A percentile compares a stretch with the other conserved stretches of the same genome.
These are phyloP conservation scores for Cheumatopsyche charites DNA, from an alignment of 1,140 invertebrate species.

Conservation along the genomic window DNA sequence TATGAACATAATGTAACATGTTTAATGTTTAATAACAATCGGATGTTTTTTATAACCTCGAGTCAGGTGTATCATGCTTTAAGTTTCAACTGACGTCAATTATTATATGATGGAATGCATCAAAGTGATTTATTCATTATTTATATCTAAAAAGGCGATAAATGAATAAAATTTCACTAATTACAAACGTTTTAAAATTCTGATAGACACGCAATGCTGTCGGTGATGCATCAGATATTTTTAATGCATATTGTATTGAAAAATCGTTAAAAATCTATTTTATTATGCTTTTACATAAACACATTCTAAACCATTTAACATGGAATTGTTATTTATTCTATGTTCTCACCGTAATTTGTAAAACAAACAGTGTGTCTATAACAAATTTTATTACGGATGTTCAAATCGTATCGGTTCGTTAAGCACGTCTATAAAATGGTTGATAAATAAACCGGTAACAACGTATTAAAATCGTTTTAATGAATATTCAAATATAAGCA, in stretches of 20 bases:
- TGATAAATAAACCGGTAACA: not conserved
- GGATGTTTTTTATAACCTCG: too few relatives aligned
- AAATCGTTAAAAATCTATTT: too few relatives aligned
- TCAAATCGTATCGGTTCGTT: not conserved
- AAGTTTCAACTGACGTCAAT: not conserved
- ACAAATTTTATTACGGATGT: too few relatives aligned
- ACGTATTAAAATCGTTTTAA: not conserved
- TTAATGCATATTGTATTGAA: too few relatives aligned
- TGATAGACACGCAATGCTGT: not conserved
- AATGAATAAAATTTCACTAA: constrained; percentile 4
- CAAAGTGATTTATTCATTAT: not conserved
- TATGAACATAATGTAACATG: too few relatives aligned
- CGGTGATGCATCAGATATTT: not conserved
- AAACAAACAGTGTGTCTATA: too few relatives aligned
- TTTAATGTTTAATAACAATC: too few relatives aligned
- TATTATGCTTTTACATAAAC: too few relatives aligned
- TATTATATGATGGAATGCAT: constrained; percentile 10
- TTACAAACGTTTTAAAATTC: constrained; percentile 4
- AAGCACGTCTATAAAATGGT: not conserved
- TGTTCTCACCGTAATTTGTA: too few relatives aligned
- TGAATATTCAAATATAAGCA: too few relatives aligned
- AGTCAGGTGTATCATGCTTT: not conserved
- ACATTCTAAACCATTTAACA: too few relatives aligned
- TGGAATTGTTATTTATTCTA: too few relatives aligned
- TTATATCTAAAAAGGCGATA: not conserved